These are phyloP conservation scores for Syngnathoides biaculeatus DNA, from an alignment of 2,113 vertebrate genomes.

Conservation along the genomic window DNA sequence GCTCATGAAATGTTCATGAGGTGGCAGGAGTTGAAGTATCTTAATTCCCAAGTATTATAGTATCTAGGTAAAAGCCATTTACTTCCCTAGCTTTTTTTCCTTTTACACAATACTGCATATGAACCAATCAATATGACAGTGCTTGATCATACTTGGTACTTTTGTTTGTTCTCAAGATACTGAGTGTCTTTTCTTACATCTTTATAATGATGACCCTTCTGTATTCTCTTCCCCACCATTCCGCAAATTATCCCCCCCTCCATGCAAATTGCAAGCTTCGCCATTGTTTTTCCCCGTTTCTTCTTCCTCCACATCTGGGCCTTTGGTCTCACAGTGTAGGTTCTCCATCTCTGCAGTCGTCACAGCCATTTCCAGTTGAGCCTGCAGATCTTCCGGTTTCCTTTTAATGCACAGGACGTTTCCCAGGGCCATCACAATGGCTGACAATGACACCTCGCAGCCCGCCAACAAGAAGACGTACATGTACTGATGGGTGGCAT, in stretches of 20 bases:
- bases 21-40: not conserved
- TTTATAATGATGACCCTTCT: constrained; percentile 76
- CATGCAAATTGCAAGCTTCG: constrained; percentile 37
- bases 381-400: constrained; percentile 51
- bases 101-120: not conserved
- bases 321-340: constrained; percentile 48
- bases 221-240: constrained; percentile 73
- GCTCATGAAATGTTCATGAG: not conserved
- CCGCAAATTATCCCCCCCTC: constrained; percentile 72
- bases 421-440: constrained; percentile 77
- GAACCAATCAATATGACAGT: not conserved
- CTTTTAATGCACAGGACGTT: constrained; percentile 82
- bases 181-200: constrained; percentile 4
- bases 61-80: not conserved
- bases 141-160: not conserved
- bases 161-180: not conserved
- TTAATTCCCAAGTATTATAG: not conserved
- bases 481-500: constrained; percentile 80
- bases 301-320: constrained; percentile 23
- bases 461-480: constrained; percentile 89
- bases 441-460: constrained; percentile 79
- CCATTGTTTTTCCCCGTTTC: constrained; percentile 47
- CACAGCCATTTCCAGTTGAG: constrained; percentile 66
- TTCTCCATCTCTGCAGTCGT: constrained; percentile 77
- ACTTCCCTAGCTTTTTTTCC: not conserved